Percentiles rank a stretch among this genome's conserved stretches.
Conservation (phyloP, 2,797 vertebrate genomes). For the Rhynchonycteris naso region DNA sequence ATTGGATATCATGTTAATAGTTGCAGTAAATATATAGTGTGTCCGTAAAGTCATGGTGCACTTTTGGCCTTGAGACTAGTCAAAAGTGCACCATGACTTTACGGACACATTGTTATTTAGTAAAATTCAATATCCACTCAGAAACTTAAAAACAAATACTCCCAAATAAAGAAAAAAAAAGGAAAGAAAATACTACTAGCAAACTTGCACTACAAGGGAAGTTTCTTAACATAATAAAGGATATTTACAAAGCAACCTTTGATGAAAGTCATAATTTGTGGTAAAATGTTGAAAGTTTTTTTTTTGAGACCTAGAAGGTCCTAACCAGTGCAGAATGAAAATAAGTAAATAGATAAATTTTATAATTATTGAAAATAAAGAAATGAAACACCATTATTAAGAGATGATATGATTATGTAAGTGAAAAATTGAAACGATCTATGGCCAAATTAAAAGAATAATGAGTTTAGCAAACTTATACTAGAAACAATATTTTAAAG, state of each 20-base stretch:
- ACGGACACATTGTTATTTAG: too few species aligned
- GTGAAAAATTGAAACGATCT: not conserved
- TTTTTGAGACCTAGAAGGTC: not conserved
- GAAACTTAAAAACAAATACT: constrained; percentile 7
- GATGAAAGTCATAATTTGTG: not conserved
- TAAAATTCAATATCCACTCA: constrained; percentile 19
- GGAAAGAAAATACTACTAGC: not conserved
- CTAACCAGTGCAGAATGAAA: not conserved
- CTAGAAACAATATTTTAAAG: not conserved
- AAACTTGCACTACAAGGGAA: not conserved
- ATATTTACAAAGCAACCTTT: constrained; percentile 19
- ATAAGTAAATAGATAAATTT: not conserved
- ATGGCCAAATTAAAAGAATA: not conserved
- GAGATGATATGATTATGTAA: not conserved
- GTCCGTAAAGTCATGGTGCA: too few species aligned
- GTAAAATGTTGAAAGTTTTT: constrained; percentile 17
- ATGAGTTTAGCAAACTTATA: not conserved
- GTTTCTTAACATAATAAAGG: constrained; percentile 33
- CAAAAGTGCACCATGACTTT: too few species aligned
- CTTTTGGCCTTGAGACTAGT: too few species aligned
- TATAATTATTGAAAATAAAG: not conserved
- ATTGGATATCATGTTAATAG: not conserved
- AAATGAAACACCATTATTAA: constrained; percentile 4
- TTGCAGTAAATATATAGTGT: too few species aligned
- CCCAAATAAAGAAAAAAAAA: too few species aligned